Evolutionary conservation across 1,140 invertebrate species (phyloP).

Genomic region (Caenorhabditis brenneri): DNA sequence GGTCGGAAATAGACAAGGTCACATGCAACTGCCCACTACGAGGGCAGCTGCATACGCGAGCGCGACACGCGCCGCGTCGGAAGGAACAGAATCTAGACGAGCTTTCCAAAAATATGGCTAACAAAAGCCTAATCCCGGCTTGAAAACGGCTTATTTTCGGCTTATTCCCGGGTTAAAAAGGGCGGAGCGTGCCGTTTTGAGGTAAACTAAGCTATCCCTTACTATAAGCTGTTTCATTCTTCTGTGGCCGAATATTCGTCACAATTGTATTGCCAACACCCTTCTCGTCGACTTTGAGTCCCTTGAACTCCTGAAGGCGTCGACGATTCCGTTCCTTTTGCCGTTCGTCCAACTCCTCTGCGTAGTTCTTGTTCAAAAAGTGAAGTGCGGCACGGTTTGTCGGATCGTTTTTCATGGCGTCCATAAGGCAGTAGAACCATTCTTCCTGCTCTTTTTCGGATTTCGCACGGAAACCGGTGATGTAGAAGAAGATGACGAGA

Average conservation of each 20-base stretch:
- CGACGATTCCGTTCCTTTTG: too few species aligned
- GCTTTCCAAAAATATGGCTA: too few species aligned
- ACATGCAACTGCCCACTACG: too few species aligned
- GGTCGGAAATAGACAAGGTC: too few species aligned
- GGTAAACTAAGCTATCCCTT: too few species aligned
- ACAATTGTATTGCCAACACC: neutral
- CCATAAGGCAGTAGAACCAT: neutral
- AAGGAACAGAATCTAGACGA: too few species aligned
- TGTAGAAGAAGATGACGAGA: neutral
- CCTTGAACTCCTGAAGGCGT: neutral
- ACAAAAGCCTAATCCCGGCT: too few species aligned
- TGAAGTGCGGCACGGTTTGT: neutral
- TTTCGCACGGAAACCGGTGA: neutral
- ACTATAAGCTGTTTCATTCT: neutral
- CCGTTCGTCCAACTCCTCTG: neutral
- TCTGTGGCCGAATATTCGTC: neutral
- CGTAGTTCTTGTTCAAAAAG: neutral
- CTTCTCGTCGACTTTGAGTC: neutral
- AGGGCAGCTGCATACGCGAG: too few species aligned
- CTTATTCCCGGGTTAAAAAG: too few species aligned
- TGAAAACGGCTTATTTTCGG: too few species aligned
- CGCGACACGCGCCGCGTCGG: too few species aligned
- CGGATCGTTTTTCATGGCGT: neutral
- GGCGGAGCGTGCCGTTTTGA: too few species aligned
- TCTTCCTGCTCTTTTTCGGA: neutral